Evolutionary conservation across 2,797 vertebrate genomes (phyloP).

Genomic region (Bufotes viridis): DNA sequence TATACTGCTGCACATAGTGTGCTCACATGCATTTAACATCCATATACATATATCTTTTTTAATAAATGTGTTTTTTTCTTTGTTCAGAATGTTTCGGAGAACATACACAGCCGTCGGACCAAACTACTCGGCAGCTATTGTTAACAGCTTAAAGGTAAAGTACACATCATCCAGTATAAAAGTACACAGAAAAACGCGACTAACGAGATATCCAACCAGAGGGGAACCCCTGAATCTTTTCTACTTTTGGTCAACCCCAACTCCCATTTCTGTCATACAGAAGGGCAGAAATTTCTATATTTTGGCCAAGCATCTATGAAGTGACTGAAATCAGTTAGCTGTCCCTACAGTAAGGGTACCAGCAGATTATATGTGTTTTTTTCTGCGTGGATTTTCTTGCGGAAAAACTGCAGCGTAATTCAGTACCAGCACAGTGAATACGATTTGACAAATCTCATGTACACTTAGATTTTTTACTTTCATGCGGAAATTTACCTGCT

Average conservation of each 20-base stretch:
- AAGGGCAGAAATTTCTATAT: background rate
- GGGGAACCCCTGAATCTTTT: background rate
- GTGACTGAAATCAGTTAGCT: background rate
- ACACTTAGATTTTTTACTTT: too few relatives aligned
- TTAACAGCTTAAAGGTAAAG: conserved; percentile 87
- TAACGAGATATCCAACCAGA: background rate
- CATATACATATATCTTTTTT: background rate
- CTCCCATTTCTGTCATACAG: background rate
- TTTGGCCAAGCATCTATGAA: background rate
- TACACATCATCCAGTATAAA: background rate
- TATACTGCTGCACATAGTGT: background rate
- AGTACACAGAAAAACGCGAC: background rate
- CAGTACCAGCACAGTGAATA: too few relatives aligned
- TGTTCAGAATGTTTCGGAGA: conserved; percentile 90
- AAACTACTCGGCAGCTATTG: conserved; percentile 82
- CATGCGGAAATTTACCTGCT: too few relatives aligned
- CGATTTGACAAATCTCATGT: too few relatives aligned
- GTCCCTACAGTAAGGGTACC: background rate
- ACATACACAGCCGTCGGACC: conserved; percentile 86
- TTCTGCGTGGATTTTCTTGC: too few relatives aligned
- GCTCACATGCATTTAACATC: background rate
- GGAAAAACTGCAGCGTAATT: too few relatives aligned
- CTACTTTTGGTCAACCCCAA: background rate
- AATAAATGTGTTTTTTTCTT: conserved; percentile 54
- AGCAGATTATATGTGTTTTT: too few relatives aligned